phyloP scores from a whole-genome alignment of 2,888 invertebrate genomes.

The Aspidapion aeneum region DNA sequence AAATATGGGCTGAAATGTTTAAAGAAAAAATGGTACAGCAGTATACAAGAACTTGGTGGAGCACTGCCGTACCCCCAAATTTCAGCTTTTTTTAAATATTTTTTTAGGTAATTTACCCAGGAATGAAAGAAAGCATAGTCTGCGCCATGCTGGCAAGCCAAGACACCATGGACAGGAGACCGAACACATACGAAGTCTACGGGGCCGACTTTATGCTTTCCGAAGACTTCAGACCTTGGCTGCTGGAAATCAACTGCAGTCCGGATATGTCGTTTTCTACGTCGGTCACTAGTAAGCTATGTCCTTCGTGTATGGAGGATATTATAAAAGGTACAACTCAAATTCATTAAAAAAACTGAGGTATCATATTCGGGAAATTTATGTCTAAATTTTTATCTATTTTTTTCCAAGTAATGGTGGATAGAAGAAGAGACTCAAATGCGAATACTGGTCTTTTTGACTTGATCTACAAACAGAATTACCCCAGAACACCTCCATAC shows the following conservation, averaged over 20 bases:
- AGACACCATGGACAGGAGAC: conserved; percentile 74
- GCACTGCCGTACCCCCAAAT: too few relatives aligned
- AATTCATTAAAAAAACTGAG: background rate
- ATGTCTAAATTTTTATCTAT: background rate
- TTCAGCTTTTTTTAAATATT: too few relatives aligned
- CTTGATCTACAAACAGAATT: conserved; percentile 70
- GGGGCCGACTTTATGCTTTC: conserved; percentile 95
- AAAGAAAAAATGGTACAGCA: too few relatives aligned
- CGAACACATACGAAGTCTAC: conserved; percentile 88
- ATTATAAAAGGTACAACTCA: conserved; percentile 74
- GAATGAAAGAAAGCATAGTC: conserved; percentile 50
- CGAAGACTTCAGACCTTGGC: conserved; percentile 84
- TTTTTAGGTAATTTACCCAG: conserved; percentile 30
- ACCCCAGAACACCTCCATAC: conserved; percentile 78
- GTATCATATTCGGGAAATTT: too few relatives aligned
- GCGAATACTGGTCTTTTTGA: conserved; percentile 82
- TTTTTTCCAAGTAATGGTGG: conserved; percentile 67
- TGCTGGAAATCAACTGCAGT: conserved; percentile 93
- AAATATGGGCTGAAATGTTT: too few relatives aligned
- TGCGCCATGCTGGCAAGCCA: conserved; percentile 87
- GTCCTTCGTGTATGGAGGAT: conserved; percentile 85
- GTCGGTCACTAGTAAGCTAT: conserved; percentile 81
- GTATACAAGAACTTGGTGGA: too few relatives aligned
- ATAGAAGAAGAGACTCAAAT: conserved; percentile 65
- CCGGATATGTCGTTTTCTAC: conserved; percentile 91